Evolutionary conservation across 2,888 invertebrate species (phyloP).

Genomic region (Pseudococcus longispinus): DNA sequence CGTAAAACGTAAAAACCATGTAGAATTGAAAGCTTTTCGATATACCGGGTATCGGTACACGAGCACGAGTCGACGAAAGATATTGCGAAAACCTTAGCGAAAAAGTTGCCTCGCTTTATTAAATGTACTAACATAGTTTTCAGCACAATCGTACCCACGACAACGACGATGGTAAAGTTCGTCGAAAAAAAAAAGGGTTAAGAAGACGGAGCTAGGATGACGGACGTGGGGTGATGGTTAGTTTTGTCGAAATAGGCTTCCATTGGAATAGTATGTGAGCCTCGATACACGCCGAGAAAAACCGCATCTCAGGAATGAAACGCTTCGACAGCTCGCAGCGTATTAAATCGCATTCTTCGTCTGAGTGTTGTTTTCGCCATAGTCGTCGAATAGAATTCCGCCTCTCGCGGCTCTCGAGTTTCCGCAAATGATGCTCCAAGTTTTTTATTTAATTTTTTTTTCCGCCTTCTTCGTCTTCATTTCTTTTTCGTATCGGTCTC

Average conservation of each 20-base stretch:
- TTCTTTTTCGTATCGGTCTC: background rate
- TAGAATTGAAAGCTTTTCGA: conserved; percentile 41
- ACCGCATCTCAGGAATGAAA: conserved; percentile 43
- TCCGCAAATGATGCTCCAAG: conserved; percentile 40
- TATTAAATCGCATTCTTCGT: conserved; percentile 45
- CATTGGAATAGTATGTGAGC: background rate
- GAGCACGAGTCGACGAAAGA: background rate
- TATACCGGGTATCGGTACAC: background rate
- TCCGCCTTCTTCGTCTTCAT: background rate
- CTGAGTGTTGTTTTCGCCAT: conserved; percentile 27
- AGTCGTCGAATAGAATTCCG: conserved; percentile 34
- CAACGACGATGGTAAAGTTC: background rate
- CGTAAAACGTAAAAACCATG: conserved; percentile 39
- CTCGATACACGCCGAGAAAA: background rate
- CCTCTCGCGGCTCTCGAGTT: conserved; percentile 25
- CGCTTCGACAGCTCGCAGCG: conserved; percentile 45
- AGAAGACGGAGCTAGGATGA: background rate
- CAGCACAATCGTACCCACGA: background rate
- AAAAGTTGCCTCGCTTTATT: conserved; percentile 4
- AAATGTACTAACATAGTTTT: background rate
- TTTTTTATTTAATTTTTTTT: conserved; percentile 27
- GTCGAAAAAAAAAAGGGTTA: background rate
- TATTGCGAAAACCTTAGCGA: background rate
- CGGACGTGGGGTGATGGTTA: background rate
- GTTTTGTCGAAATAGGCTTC: conserved; percentile 43